A percentile compares a stretch with the other conserved stretches of the same genome.
These are phyloP conservation scores for Frankliniella fusca DNA, from an alignment of 2,888 invertebrate species.

Conservation along the genomic window DNA sequence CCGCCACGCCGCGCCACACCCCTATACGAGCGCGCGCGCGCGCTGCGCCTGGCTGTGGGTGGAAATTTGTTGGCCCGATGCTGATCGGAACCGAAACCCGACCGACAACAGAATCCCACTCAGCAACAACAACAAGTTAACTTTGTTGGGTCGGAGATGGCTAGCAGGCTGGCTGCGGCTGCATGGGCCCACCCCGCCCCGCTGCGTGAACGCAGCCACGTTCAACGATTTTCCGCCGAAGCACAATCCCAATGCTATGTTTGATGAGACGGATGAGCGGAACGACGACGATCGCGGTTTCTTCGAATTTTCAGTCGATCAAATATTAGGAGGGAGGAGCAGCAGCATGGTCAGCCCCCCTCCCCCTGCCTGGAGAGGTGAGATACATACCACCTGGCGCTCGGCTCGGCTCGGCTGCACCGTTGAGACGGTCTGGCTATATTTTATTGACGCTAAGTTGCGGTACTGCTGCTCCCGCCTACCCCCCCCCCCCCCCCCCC, in stretches of 20 bases:
- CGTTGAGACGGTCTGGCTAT: not conserved
- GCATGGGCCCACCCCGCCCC: not conserved
- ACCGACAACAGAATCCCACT: not conserved
- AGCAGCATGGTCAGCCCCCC: too few relatives aligned
- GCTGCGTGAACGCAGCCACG: too few relatives aligned
- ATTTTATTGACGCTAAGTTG: conserved; percentile 23
- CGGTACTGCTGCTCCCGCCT: not conserved
- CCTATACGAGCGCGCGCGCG: too few relatives aligned
- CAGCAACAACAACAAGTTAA: conserved; percentile 14
- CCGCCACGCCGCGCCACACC: too few relatives aligned
- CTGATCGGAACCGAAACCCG: not conserved
- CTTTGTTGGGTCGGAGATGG: conserved; percentile 2
- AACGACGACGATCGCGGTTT: too few relatives aligned
- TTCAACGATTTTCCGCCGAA: too few relatives aligned
- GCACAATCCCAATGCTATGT: too few relatives aligned
- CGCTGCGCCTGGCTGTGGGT: too few relatives aligned
- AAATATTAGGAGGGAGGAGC: too few relatives aligned
- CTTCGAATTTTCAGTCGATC: too few relatives aligned
- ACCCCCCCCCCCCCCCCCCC: not conserved
- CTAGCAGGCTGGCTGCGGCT: not conserved
- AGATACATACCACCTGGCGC: not conserved
- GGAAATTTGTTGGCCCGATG: conserved; percentile 1
- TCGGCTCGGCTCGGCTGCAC: not conserved
- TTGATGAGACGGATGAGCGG: too few relatives aligned
- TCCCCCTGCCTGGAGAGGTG: not conserved